These are phyloP conservation scores for Sorex maritimensis DNA, from an alignment of 2,797 vertebrate genomes.

Conservation along the genomic window DNA sequence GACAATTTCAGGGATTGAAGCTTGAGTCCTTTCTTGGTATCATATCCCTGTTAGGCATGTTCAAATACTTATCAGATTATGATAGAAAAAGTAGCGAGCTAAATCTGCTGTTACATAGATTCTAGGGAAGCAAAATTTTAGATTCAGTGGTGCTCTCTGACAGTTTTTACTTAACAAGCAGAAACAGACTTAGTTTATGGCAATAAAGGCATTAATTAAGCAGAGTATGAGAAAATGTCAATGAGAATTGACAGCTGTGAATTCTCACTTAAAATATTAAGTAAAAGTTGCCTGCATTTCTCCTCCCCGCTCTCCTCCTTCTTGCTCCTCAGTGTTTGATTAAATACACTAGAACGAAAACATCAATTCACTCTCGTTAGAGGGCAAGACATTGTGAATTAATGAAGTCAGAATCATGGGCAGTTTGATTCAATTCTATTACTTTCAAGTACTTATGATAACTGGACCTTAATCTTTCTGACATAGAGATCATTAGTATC, in stretches of 20 bases:
- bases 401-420: constrained; percentile 83
- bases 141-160: constrained; percentile 62
- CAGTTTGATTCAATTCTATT: constrained; percentile 84
- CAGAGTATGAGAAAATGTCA: constrained; percentile 78
- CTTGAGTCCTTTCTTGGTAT: not conserved
- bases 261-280: constrained; percentile 84
- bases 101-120: constrained; percentile 39
- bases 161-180: constrained; percentile 77
- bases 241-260: constrained; percentile 82
- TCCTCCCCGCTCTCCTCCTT: constrained; percentile 59
- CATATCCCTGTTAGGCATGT: not conserved
- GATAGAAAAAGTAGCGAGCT: constrained; percentile 46
- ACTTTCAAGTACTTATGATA: constrained; percentile 81
- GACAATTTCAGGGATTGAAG: not conserved
- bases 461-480: constrained; percentile 76
- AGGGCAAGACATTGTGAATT: constrained; percentile 83
- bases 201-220: constrained; percentile 82
- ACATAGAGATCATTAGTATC: constrained; percentile 74
- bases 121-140: constrained; percentile 55
- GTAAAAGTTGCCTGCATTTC: constrained; percentile 74
- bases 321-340: constrained; percentile 81
- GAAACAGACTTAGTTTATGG: constrained; percentile 72
- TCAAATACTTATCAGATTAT: constrained; percentile 20
- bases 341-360: constrained; percentile 83
- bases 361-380: constrained; percentile 85